Conservation (phyloP, 2,797 vertebrate species). For the Bucorvus abyssinicus region DNA sequence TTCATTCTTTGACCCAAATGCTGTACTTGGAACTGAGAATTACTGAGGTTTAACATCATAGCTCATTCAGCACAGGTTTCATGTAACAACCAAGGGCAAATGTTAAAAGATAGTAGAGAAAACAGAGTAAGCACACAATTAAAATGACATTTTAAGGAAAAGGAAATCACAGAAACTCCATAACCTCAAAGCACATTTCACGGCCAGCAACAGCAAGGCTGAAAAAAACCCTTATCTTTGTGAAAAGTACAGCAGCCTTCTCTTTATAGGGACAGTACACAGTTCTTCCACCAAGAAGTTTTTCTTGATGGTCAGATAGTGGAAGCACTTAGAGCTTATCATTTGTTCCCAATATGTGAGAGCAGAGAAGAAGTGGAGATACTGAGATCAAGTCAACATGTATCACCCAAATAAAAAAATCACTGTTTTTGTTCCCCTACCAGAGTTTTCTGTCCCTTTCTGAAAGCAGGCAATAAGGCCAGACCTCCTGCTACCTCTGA, state of each 20-base stretch:
- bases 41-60: fast-evolving
- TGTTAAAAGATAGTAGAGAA: neutral
- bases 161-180: neutral
- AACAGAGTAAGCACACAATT: neutral
- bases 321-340: neutral
- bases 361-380: neutral
- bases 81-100: neutral
- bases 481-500: neutral
- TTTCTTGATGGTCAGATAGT: neutral
- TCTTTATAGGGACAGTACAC: neutral
- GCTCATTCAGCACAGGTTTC: neutral
- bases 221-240: neutral
- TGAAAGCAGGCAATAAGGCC: neutral
- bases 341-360: neutral
- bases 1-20: neutral
- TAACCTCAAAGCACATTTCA: neutral
- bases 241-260: neutral
- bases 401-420: neutral
- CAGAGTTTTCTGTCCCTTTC: neutral
- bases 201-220: neutral
- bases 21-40: neutral
- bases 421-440: neutral
- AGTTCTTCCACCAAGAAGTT: neutral
- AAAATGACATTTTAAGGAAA: neutral
- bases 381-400: neutral